Evolutionary conservation across 2,797 vertebrate species (phyloP), one percentile per base, ranked within the genome.

Genomic region (Rhinatrema bivittatum): DNA sequence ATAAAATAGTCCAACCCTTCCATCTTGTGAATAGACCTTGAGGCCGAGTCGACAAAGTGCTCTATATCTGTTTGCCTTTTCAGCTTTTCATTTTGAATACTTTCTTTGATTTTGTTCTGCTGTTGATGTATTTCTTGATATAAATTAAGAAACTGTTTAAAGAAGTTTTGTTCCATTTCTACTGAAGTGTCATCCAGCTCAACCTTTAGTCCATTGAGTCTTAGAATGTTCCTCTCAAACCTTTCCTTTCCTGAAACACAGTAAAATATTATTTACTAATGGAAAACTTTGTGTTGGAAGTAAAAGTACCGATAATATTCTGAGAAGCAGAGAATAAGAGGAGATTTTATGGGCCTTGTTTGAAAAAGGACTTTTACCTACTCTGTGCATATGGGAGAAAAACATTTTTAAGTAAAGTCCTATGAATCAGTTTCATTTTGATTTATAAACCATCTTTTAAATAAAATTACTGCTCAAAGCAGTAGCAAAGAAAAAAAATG

Each of bases 11-110:
- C 29, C 17, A 39, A 20, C 7, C 36, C 36, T 20, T 39, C 25
- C 11, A 39, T 13, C 20, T 22, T 11, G n/a, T 28, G n/a, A 19
- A 39, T 39, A 20, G 22, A 28, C 9, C 21, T 20, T 28, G 36
- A 28, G 28, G 19, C 26, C 12, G 25, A 28, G 20, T 29, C 25
- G 19, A 39, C 9, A 13, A 27, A 39, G 14, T 29, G 8, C 25
- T 39, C 36, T n/a, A 39, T 15, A 16, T 39, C 36, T 22, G 6
- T 20, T 29, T 39, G 36, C 17, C 39, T 39, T 26, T 29, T 39
- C 10, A 14, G 14, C 12, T 29, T 39, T 12, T 39, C 36, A 9
- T 8, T 20, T 27, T 28, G 39, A 18, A 39, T 27, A 5, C 16
- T 11, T 5, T 39, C 25, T 21, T 29, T 39, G 20, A 39, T 39